Conservation (phyloP, 2,888 invertebrate genomes). For the Chrysolina americana region DNA sequence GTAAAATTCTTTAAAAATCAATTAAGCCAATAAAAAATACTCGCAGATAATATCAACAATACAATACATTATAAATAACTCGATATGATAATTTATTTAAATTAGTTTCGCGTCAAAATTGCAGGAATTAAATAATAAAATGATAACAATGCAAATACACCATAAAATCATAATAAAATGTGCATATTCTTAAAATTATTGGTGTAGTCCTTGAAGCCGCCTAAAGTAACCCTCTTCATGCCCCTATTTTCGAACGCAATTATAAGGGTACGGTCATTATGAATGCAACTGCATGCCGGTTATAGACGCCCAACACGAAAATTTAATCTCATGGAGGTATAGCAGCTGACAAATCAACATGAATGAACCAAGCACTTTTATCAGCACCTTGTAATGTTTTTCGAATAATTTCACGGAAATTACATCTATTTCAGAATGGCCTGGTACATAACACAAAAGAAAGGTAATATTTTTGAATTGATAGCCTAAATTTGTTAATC, state of each 20-base stretch:
- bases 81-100: neutral
- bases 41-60: too few relatives aligned
- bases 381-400: neutral
- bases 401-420: neutral
- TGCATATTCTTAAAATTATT: neutral
- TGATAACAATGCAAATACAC: conserved; percentile 3
- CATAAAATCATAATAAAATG: neutral
- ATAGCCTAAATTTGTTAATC: too few relatives aligned
- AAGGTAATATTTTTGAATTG: too few relatives aligned
- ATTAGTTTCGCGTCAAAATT: neutral
- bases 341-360: conserved; percentile 13
- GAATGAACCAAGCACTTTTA: conserved; percentile 8
- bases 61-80: too few relatives aligned
- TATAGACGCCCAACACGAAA: neutral
- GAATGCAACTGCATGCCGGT: conserved; percentile 11
- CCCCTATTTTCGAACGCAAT: conserved; percentile 2
- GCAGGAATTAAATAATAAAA: neutral
- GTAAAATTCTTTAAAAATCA: too few relatives aligned
- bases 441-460: too few relatives aligned
- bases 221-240: neutral
- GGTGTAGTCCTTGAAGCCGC: neutral
- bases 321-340: neutral
- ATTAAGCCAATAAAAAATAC: too few relatives aligned
- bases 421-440: too few relatives aligned
- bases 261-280: conserved; percentile 7